phyloP scores from a whole-genome alignment of 2,113 vertebrate species.

The Falcunculus frontatus region DNA sequence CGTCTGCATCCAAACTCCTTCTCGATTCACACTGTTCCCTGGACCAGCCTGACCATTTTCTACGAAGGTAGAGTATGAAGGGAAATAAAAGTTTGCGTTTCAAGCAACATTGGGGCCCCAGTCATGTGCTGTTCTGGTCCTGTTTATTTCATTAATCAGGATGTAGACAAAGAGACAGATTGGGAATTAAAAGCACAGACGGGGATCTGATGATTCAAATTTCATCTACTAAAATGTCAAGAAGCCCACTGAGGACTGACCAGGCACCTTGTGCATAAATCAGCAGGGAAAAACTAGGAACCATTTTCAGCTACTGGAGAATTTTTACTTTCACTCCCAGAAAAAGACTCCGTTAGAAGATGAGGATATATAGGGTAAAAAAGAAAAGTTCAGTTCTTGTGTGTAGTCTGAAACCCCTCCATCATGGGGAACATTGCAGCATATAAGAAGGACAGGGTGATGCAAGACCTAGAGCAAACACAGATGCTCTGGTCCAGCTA shows the following conservation, averaged over 20 bases:
- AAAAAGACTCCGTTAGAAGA: not conserved
- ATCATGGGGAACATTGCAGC: not conserved
- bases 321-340: not conserved
- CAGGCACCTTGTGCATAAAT: not conserved
- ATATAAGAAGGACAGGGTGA: not conserved
- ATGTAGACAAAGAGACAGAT: not conserved
- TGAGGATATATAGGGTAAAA: not conserved
- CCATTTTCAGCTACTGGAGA: not conserved
- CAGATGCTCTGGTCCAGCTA: not conserved
- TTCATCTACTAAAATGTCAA: not conserved
- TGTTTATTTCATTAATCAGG: not conserved
- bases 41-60: not conserved
- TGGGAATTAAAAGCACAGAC: not conserved
- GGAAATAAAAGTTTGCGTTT: not conserved
- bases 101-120: rapidly evolving
- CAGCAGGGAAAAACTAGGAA: not conserved
- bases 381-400: not conserved
- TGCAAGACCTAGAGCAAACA: not conserved
- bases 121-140: not conserved
- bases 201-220: not conserved
- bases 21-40: not conserved
- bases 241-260: not conserved
- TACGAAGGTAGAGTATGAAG: not conserved
- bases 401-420: not conserved
- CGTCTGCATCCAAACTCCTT: rapidly evolving